Base-by-base conservation (phyloP, 2,888 invertebrate genomes). In the Sinodicranocentrus sp. region DNA sequence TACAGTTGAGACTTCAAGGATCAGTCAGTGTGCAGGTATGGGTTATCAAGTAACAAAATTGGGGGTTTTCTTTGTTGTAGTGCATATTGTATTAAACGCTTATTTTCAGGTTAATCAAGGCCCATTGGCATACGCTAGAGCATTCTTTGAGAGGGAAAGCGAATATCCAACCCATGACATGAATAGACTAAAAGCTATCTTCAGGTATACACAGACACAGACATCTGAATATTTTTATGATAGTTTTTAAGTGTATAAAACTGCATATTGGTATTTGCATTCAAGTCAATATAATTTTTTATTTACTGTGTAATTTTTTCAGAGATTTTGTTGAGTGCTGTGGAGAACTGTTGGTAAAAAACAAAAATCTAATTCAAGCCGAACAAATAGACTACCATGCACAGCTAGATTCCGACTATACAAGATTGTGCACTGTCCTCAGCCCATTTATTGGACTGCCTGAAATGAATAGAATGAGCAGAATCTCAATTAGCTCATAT, bases 241-340 rank as follows among this genome's bases (percentile, higher is more conserved):
- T 23, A 25, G 8, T 19, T 48, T 1, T 17, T 43, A 43, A 48
- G n/a, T 48, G n/a, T 48, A 48, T 3, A 48, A 48, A 2, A 10
- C 15, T 10, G 48, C 48, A 48, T 33, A 43, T 17, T 39, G 21
- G 10, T 21, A 44, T 21, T 23, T 67, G 17, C 23, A 19, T 39
- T 61, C n/a, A n/a, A n/a, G n/a, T n/a, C n/a, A 19, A 59, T 13
- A 25, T n/a, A n/a, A n/a, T n/a, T n/a, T n/a, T n/a, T n/a, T n/a
- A n/a, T n/a, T n/a, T n/a, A n/a, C n/a, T n/a, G n/a, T n/a, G n/a
- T n/a, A 21, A 26, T 25, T 57, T 73, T 70, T 2, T 54, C 77
- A 89, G 89, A 59, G 89, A 89, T 75, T 89, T 89, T 82, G 88
- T 89, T 13, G 89, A 89, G 75, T 88, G 89, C 63, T 89, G 89